Conservation (phyloP, 92 coral and sea anemone species). For the Galaxea fascicularis region DNA sequence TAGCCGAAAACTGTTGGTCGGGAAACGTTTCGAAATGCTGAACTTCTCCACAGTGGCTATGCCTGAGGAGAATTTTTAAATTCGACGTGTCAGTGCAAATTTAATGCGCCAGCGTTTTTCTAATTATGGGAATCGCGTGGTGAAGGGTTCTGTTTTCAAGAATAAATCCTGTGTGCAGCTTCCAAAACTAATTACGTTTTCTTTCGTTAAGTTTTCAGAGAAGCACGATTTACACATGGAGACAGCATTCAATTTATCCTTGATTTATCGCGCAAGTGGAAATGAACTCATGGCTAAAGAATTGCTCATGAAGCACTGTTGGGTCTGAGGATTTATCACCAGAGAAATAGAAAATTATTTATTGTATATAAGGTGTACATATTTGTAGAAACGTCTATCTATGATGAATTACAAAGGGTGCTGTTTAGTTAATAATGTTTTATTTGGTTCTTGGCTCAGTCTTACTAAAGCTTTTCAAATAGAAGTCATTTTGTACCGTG, state of each 20-base stretch:
- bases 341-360: background rate
- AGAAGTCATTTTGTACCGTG: too few species aligned
- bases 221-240: slow-evolving; percentile 92
- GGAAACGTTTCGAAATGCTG: too few species aligned
- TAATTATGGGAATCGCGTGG: too few species aligned
- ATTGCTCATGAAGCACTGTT: slow-evolving; percentile 69
- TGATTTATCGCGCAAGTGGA: slow-evolving; percentile 95
- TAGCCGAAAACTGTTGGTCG: background rate
- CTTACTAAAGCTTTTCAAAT: too few species aligned
- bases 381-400: background rate
- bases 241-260: slow-evolving; percentile 86
- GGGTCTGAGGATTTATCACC: slow-evolving; percentile 16
- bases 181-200: background rate
- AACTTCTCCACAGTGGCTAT: too few species aligned
- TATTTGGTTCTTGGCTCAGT: too few species aligned
- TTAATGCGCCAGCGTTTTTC: too few species aligned
- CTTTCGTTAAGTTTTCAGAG: slow-evolving; percentile 78
- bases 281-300: slow-evolving; percentile 83
- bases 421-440: too few species aligned
- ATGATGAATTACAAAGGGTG: background rate
- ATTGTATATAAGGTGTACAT: slow-evolving; percentile 15
- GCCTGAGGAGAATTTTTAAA: too few species aligned
- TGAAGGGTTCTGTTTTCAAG: too few species aligned
- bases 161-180: too few species aligned
- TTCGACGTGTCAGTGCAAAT: background rate